Evolutionary conservation across 2,113 vertebrate species (phyloP).

Genomic region (Cygnus buccinator): DNA sequence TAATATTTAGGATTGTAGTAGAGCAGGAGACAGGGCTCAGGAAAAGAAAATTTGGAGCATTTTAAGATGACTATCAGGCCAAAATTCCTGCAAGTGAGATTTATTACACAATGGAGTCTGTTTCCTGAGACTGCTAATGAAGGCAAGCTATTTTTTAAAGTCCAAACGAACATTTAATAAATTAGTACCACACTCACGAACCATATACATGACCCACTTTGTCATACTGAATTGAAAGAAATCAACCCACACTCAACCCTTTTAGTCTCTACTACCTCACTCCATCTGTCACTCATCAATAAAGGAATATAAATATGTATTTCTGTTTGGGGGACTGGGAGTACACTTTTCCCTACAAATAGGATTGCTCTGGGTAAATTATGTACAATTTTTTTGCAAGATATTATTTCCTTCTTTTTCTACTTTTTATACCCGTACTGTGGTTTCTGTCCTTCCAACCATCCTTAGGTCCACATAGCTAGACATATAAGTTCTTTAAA

Average conservation of each 20-base stretch:
- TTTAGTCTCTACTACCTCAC: slow-evolving; percentile 48
- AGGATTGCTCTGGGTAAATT: slow-evolving; percentile 18
- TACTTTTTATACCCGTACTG: background rate
- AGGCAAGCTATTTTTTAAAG: slow-evolving; percentile 59
- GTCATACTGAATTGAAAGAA: slow-evolving; percentile 40
- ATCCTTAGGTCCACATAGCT: background rate
- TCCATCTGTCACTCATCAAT: slow-evolving; percentile 15
- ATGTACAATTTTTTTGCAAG: background rate
- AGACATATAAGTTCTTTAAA: background rate
- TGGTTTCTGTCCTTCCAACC: background rate
- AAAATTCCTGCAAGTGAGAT: slow-evolving; percentile 62
- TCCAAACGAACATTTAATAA: slow-evolving; percentile 62
- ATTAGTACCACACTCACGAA: slow-evolving; percentile 35
- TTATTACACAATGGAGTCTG: slow-evolving; percentile 45
- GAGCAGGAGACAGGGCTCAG: background rate
- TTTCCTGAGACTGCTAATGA: slow-evolving; percentile 37
- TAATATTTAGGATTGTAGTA: background rate
- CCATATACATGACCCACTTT: slow-evolving; percentile 13
- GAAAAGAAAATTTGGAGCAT: background rate
- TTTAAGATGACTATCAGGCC: slow-evolving; percentile 53
- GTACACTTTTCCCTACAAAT: background rate
- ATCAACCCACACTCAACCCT: slow-evolving; percentile 50
- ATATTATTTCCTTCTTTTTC: background rate
- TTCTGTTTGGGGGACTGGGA: background rate
- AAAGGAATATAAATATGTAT: slow-evolving; percentile 28